phyloP scores from a whole-genome alignment of 1,140 invertebrate genomes.

The Calephelis nemesis region DNA sequence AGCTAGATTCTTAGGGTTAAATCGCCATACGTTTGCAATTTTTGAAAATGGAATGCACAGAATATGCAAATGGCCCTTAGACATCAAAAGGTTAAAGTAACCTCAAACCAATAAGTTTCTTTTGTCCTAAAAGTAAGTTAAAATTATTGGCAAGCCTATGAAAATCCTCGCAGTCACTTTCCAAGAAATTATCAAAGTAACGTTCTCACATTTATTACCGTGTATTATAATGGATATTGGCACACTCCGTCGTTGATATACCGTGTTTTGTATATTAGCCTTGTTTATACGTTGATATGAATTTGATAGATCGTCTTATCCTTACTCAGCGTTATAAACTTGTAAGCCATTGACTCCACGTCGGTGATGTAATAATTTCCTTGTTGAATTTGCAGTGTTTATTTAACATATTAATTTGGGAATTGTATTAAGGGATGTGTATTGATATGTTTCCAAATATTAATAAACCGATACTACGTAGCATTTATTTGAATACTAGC shows the following conservation, averaged over 20 bases:
- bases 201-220: constrained; percentile 11
- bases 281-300: constrained; percentile 7
- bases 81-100: too few species aligned
- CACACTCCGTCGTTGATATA: constrained; percentile 1
- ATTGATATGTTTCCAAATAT: neutral
- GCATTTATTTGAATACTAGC: too few species aligned
- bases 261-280: constrained; percentile 3
- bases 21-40: too few species aligned
- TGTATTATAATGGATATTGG: constrained; percentile 8
- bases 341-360: constrained; percentile 7
- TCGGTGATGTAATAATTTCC: constrained; percentile 1
- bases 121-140: neutral
- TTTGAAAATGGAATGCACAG: too few species aligned
- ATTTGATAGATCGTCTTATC: constrained; percentile 8
- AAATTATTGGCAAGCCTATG: constrained; percentile 1
- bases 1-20: too few species aligned
- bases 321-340: constrained; percentile 14
- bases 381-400: neutral
- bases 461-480: neutral
- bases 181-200: constrained; percentile 12
- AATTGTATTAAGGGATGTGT: neutral
- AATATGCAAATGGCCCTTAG: too few species aligned
- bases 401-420: constrained; percentile 1
- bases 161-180: neutral
- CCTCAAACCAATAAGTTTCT: too few species aligned